A percentile compares a stretch with the other conserved stretches of the same genome.
These are phyloP conservation scores for Conops quadrifasciatus DNA, from an alignment of 2,888 invertebrate species.

Conservation along the genomic window DNA sequence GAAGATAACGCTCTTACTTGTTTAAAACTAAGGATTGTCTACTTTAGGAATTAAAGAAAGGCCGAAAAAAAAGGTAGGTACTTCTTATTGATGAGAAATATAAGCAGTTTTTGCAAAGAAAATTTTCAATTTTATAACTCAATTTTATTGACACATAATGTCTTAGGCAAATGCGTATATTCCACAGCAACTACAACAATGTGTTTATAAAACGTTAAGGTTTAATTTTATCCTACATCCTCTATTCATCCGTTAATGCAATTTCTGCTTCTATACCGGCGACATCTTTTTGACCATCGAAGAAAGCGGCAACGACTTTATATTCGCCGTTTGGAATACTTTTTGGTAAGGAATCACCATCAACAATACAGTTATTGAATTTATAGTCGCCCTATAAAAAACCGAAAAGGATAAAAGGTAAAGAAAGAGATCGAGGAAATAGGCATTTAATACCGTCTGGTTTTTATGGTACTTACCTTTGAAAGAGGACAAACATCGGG, in stretches of 20 bases:
- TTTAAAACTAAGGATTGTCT: too few relatives aligned
- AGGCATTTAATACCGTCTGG: background rate
- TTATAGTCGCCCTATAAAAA: slow-evolving; percentile 47
- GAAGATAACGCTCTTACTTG: too few relatives aligned
- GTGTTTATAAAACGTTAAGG: too few relatives aligned
- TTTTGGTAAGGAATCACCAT: slow-evolving; percentile 50
- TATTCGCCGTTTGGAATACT: slow-evolving; percentile 53
- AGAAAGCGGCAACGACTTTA: slow-evolving; percentile 44
- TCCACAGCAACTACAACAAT: too few relatives aligned
- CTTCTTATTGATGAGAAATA: too few relatives aligned
- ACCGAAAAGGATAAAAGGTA: slow-evolving; percentile 6
- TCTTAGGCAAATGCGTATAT: too few relatives aligned
- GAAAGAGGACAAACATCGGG: slow-evolving; percentile 51
- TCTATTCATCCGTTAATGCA: slow-evolving; percentile 40
- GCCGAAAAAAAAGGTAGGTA: too few relatives aligned
- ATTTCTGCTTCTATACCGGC: slow-evolving; percentile 47
- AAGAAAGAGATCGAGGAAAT: background rate
- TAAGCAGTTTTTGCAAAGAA: too few relatives aligned
- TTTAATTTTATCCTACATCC: too few relatives aligned
- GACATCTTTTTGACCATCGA: slow-evolving; percentile 46
- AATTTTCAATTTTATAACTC: too few relatives aligned
- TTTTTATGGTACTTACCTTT: slow-evolving; percentile 42
- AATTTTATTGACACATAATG: too few relatives aligned
- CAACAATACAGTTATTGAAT: slow-evolving; percentile 50
- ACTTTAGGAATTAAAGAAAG: too few relatives aligned